Evolutionary conservation across 2,797 vertebrate species (phyloP).

Genomic region (Acanthurus tractus): DNA sequence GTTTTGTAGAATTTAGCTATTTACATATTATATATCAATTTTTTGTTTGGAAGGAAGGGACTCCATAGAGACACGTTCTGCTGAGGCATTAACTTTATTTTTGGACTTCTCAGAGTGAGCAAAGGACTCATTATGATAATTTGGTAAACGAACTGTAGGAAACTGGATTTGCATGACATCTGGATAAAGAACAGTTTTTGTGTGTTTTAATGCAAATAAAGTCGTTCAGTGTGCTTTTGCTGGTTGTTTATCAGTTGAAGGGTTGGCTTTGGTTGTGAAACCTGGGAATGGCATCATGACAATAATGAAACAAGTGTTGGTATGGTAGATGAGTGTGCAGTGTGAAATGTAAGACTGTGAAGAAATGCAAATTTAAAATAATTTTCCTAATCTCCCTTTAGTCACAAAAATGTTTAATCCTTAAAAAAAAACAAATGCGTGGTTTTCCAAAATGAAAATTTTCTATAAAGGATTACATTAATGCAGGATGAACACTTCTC

Average conservation of each 20-base stretch:
- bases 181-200: conserved; percentile 17
- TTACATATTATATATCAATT: neutral
- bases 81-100: conserved; percentile 42
- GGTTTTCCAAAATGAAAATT: neutral
- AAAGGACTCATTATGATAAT: conserved; percentile 35
- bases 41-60: conserved; percentile 9
- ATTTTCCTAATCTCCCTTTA: neutral
- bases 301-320: neutral
- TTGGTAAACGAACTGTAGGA: conserved; percentile 30
- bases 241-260: neutral
- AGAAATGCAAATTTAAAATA: neutral
- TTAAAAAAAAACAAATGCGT: neutral
- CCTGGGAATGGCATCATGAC: neutral
- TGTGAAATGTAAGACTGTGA: neutral
- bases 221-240: conserved; percentile 1
- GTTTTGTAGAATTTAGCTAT: neutral
- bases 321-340: neutral
- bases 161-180: conserved; percentile 27
- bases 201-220: conserved; percentile 22
- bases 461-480: neutral
- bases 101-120: conserved; percentile 34
- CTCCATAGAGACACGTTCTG: conserved; percentile 26
- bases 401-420: neutral
- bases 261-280: neutral
- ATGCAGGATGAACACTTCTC: neutral